Base-by-base conservation (phyloP, 1,140 invertebrate species). In the Tetragonula clypearis region DNA sequence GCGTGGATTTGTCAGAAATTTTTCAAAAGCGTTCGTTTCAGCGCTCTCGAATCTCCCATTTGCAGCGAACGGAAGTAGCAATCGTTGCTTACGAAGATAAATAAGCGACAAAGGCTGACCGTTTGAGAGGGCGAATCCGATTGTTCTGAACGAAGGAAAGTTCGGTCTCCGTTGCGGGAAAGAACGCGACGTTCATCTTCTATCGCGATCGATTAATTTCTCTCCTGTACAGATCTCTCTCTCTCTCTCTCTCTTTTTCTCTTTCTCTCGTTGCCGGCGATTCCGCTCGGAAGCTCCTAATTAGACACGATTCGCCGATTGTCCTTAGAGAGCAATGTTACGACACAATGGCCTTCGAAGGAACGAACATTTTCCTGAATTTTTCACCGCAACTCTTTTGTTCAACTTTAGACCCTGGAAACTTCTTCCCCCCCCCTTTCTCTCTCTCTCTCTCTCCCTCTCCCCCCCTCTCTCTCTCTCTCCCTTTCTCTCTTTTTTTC, bases 291-390 rank as follows among this genome's bases (percentile, higher is more conserved):
- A 15, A 11, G 75, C 65, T 65, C 75, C 75, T 78, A 78, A 78
- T 82, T 74, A 82, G 41, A 76, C 72, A 72, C 79, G 79, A 62
- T 53, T 73, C 69, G 12, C 49, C 11, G 56, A 73, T 23, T 60
- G 69, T 62, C 35, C 69, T 49, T 3, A 35, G 17, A 62, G 35
- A 77, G 19, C 58, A n/a, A 65, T 41, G 58, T 78, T 78, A 49
- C 75, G 30, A 60, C 53, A 75, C 73, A 75, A 17, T 23, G 53
- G 49, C 15, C n/a, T 53, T 74, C n/a, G 17, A 19, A 35, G 3
- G 1, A 26, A 5, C 17, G 1, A 26, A 3, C 35, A 58, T 41
- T 58, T 71, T 58, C 30, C 66, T 26, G 23, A 30, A 58, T 58
- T 65, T 55, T 55, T 69, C 21, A 49, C 41, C 26, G 21, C 56